Base-by-base conservation (phyloP, 2,888 invertebrate species). In the Xylophagus ater region DNA sequence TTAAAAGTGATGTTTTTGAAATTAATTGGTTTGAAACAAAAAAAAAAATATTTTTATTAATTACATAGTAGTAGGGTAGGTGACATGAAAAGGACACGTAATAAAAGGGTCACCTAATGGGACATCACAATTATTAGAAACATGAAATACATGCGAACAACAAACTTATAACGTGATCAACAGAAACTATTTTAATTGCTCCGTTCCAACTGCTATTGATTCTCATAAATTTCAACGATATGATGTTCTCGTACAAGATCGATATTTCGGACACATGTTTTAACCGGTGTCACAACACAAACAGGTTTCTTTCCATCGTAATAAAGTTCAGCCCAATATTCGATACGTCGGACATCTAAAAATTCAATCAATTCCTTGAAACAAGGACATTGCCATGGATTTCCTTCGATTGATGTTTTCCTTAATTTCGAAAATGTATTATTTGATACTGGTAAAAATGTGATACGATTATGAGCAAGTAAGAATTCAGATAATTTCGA, bases 381-480 rank as follows among this genome's bases (percentile, higher is more conserved):
- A 34, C 62, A 62, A 0, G 53, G 51, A 45, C 62, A 62, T 36
- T 63, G 60, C 62, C 63, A 63, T 1, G 62, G 62, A 48, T 63
- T 63, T 2, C 58, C 62, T 37, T 63, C 61, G 3, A 62, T 49
- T 2, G 57, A 44, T 2, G 55, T 38, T 15, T 54, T 55, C 7
- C 41, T 43, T 1, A 62, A 40, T 2, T 45, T 42, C 1, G 49
- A 43, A 37, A 61, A 56, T 4, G 49, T 50, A 1, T 47, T 51
- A 56, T 0, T 49, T 43, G 32, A 53, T 47, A n/a, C n/a, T 4
- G 59, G 52, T 8, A 63, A 41, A 44, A 56, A 63, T 3, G 59
- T 54, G 3, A 63, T 41, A 35, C 52, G 53, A 40, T 63, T 63
- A 37, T 59, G 54, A 37, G 60, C 60, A n/a, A 63, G 45, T 2